Percentiles rank a stretch among this genome's conserved stretches.
phyloP scores from a whole-genome alignment of 2,888 invertebrate genomes.

The Pediacus dermestoides region DNA sequence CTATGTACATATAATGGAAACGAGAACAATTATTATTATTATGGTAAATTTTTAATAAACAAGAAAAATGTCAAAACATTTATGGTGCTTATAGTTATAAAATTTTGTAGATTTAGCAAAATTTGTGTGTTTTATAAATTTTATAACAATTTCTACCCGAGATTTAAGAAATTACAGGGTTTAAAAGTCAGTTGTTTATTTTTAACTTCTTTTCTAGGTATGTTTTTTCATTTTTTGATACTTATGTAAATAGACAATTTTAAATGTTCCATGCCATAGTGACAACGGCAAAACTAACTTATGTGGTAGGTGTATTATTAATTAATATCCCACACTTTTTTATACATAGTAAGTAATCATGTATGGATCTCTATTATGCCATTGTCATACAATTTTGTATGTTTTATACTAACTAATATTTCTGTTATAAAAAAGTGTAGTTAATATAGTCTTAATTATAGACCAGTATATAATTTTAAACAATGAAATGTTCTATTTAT shows the following conservation, averaged over 20 bases:
- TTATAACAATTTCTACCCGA: slow-evolving; percentile 37
- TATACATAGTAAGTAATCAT: slow-evolving; percentile 7
- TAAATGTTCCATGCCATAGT: slow-evolving; percentile 26
- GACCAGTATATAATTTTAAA: slow-evolving; percentile 12
- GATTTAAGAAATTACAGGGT: slow-evolving; percentile 37
- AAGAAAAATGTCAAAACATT: slow-evolving; percentile 43
- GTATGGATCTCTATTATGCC: slow-evolving; percentile 46
- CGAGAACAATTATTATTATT: too few species aligned
- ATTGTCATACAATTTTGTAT: slow-evolving; percentile 41
- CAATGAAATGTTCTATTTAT: slow-evolving; percentile 1
- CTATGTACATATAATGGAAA: slow-evolving; percentile 1
- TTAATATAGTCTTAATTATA: slow-evolving; percentile 29
- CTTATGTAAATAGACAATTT: slow-evolving; percentile 31
- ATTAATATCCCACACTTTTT: slow-evolving; percentile 17
- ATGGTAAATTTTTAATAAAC: slow-evolving; percentile 30
- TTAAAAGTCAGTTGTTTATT: slow-evolving; percentile 36
- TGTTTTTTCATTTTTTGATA: slow-evolving; percentile 26
- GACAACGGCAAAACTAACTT: slow-evolving; percentile 11
- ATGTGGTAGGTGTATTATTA: slow-evolving; percentile 24
- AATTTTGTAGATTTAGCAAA: slow-evolving; percentile 33
- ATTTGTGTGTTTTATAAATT: slow-evolving; percentile 42
- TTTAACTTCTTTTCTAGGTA: slow-evolving; percentile 21
- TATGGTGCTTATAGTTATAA: slow-evolving; percentile 44
- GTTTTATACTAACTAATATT: slow-evolving; percentile 39
- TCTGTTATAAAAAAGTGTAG: slow-evolving; percentile 27